Evolutionary conservation across 2,888 invertebrate species (phyloP).

Genomic region (Copidosoma aretas): DNA sequence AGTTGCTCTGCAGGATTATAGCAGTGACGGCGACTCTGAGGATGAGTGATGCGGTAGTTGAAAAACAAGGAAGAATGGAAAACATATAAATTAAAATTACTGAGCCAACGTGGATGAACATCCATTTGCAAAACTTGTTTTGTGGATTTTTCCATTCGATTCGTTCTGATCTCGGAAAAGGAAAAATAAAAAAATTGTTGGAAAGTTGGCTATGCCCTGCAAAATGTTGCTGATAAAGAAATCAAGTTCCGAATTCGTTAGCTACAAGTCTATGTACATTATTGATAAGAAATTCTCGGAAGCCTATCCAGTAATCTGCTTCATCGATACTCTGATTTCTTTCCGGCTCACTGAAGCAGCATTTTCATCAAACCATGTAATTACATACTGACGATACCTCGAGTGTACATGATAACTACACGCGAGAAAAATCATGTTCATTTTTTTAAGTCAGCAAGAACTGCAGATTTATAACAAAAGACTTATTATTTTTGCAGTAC

Average conservation of each 20-base stretch:
- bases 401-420: background rate
- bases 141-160: constrained; percentile 12
- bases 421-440: constrained; percentile 11
- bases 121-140: constrained; percentile 29
- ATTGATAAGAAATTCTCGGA: constrained; percentile 21
- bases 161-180: background rate
- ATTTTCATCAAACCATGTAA: background rate
- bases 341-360: constrained; percentile 2
- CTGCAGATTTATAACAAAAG: constrained; percentile 19
- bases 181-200: background rate
- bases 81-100: constrained; percentile 22
- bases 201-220: constrained; percentile 18
- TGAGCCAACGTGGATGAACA: constrained; percentile 33
- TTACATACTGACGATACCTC: background rate
- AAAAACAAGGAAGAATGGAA: constrained; percentile 13
- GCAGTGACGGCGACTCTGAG: constrained; percentile 90
- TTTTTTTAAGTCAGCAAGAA: constrained; percentile 19
- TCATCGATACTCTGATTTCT: constrained; percentile 18
- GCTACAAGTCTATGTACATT: constrained; percentile 21
- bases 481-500: constrained; percentile 23
- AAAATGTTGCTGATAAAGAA: constrained; percentile 5
- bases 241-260: background rate
- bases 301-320: constrained; percentile 12
- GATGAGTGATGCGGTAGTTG: constrained; percentile 73
- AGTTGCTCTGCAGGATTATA: constrained; percentile 73